Conservation (phyloP, 2,113 vertebrate genomes). For the Rhegmatorhina hoffmannsi region DNA sequence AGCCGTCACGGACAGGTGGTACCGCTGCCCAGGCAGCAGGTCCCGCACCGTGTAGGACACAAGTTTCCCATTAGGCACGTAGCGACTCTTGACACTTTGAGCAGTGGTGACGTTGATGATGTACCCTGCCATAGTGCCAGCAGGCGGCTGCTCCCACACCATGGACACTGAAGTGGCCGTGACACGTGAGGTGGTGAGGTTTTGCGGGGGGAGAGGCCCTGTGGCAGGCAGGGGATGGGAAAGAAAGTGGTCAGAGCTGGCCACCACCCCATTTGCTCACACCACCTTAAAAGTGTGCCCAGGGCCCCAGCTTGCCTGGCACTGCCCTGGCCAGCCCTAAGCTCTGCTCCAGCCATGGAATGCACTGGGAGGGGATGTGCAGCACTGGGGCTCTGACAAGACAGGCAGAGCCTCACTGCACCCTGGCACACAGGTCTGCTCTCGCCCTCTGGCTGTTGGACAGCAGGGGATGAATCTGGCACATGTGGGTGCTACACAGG, state of each 20-base stretch:
- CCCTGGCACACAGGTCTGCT: background rate
- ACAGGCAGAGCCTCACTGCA: background rate
- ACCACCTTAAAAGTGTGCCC: fast-evolving
- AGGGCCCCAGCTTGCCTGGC: background rate
- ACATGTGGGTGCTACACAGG: fast-evolving
- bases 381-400: background rate
- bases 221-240: background rate
- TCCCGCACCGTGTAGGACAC: conserved; percentile 85
- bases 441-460: fast-evolving
- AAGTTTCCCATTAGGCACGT: conserved; percentile 85
- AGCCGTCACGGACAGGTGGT: conserved; percentile 84
- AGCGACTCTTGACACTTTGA: conserved; percentile 90
- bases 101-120: conserved; percentile 91
- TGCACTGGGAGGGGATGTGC: background rate
- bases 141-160: conserved; percentile 79
- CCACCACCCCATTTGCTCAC: fast-evolving
- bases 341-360: background rate
- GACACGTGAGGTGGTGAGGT: conserved; percentile 85
- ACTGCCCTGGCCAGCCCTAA: fast-evolving
- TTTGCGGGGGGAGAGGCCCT: conserved; percentile 90
- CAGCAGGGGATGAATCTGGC: background rate
- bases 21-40: conserved; percentile 83
- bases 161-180: conserved; percentile 84
- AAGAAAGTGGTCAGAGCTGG: background rate
- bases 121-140: conserved; percentile 82